phyloP scores from a whole-genome alignment of 2,888 invertebrate genomes.

The Dexiosoma caninum region DNA sequence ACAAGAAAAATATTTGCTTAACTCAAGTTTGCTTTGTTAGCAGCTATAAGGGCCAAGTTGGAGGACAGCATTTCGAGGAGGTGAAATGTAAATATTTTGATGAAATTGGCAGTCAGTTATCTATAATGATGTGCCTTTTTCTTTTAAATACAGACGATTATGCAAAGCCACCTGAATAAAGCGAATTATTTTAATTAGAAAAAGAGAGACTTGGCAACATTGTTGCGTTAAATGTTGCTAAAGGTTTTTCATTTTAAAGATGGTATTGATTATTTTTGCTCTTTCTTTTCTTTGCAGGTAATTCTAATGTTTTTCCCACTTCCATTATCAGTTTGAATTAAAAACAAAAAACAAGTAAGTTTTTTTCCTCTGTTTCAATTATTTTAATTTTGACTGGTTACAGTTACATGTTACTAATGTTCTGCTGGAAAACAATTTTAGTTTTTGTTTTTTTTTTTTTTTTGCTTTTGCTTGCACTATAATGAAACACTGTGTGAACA shows the following conservation, averaged over 20 bases:
- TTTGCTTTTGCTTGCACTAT: neutral
- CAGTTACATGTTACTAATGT: too few species aligned
- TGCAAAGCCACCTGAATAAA: too few species aligned
- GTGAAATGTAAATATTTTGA: neutral
- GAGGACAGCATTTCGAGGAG: neutral
- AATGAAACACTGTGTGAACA: neutral
- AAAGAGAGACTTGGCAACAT: too few species aligned
- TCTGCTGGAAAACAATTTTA: too few species aligned
- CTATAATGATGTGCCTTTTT: neutral
- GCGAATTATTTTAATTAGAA: too few species aligned
- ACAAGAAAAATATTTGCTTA: slow-evolving; percentile 17
- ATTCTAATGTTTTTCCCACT: neutral
- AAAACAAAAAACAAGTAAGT: slow-evolving; percentile 12
- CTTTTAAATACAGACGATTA: neutral
- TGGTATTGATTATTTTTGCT: neutral
- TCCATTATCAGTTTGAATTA: neutral
- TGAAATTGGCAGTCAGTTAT: neutral
- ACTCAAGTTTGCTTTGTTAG: slow-evolving; percentile 18
- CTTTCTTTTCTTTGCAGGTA: slow-evolving; percentile 26
- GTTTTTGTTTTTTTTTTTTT: neutral
- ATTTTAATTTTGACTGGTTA: slow-evolving; percentile 27
- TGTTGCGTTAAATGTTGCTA: neutral
- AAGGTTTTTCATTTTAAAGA: neutral
- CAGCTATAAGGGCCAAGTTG: slow-evolving; percentile 19
- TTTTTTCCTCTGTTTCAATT: neutral